A percentile compares a stretch with the other conserved stretches of the same genome.
Conservation (phyloP, 2,888 invertebrate species). For the Watsonalla cultraria region DNA sequence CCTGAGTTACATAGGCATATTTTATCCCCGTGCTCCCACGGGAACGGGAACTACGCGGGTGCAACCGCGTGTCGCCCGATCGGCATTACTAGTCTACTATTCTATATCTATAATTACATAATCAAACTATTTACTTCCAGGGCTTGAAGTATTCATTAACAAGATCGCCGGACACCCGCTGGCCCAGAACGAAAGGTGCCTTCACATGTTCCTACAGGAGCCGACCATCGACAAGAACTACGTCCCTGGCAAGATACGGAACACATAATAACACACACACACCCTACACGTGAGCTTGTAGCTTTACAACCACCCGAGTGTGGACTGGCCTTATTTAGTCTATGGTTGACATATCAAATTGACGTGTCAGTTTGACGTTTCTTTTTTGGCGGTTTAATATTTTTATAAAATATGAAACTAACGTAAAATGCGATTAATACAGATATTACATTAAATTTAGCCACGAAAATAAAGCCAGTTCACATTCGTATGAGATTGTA, state of each 20-base stretch:
- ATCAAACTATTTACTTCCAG: slow-evolving; percentile 33
- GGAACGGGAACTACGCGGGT: no score
- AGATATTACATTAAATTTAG: no score
- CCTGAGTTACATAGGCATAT: no score
- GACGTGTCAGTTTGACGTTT: not conserved
- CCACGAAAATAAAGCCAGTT: not conserved
- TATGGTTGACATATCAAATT: not conserved
- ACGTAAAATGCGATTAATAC: no score
- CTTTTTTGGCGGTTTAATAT: not conserved
- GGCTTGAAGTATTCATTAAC: slow-evolving; percentile 98
- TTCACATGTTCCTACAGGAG: slow-evolving; percentile 99
- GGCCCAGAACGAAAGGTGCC: slow-evolving; percentile 98
- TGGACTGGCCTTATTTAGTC: slow-evolving; percentile 22
- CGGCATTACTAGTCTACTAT: no score
- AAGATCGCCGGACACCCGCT: slow-evolving; percentile 99
- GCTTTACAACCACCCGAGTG: slow-evolving; percentile 42
- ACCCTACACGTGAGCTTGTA: slow-evolving; percentile 26
- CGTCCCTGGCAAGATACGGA: slow-evolving; percentile 99
- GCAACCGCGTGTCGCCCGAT: no score
- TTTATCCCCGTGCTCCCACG: no score
- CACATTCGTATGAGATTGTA: not conserved
- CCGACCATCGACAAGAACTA: slow-evolving; percentile 99
- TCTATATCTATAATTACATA: not conserved
- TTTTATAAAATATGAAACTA: no score
- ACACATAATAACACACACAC: slow-evolving; percentile 83